Base-by-base conservation (phyloP, 2,113 vertebrate species). In the Microcebus griseorufus region DNA sequence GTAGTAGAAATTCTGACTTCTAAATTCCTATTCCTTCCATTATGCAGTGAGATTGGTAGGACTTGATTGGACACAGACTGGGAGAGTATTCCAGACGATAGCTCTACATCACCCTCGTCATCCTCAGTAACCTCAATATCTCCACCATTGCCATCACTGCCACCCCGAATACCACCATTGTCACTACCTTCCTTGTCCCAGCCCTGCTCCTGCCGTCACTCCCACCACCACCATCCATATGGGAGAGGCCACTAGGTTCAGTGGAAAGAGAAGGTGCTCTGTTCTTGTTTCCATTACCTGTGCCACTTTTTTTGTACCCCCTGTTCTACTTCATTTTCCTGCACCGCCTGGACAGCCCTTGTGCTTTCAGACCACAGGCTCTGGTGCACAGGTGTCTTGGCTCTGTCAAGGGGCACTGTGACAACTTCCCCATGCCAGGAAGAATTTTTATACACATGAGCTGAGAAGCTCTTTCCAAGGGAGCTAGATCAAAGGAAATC, bases 401-500 rank as follows among this genome's bases (percentile, higher is more conserved):
- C 58, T 45, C 20, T 51, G 60, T 34, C 27, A 53, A 62, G 12
- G 58, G 42, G 2, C 48, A 45, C 0, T 34, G 48, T 39, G 37
- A 64, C 62, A 67, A 64, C 27, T 39, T 76, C 34, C 27, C 65
- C 4, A 75, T 9, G 42, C 58, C 3, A 67, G 60, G 18, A 88
- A 92, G 73, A 29, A 16, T 42, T 62, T 53, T 45, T 64, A 70
- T 65, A 93, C 6, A 37, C 51, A 55, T 88, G 75, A 72, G 53
- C 32, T 51, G 39, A 88, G 22, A 81, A 86, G 16, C 1, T 92
- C 42, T 94, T 96, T 90, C 48, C 60, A 84, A 96, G 22, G 23
- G 20, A 96, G n/a, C 60, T 83, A 62, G n/a, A 95, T 60, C 42
- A 93, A 94, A 92, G 37, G 83, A 17, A 53, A 69, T 37, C 14